Conservation (phyloP, 2,113 vertebrate species). For the Nestor notabilis region DNA sequence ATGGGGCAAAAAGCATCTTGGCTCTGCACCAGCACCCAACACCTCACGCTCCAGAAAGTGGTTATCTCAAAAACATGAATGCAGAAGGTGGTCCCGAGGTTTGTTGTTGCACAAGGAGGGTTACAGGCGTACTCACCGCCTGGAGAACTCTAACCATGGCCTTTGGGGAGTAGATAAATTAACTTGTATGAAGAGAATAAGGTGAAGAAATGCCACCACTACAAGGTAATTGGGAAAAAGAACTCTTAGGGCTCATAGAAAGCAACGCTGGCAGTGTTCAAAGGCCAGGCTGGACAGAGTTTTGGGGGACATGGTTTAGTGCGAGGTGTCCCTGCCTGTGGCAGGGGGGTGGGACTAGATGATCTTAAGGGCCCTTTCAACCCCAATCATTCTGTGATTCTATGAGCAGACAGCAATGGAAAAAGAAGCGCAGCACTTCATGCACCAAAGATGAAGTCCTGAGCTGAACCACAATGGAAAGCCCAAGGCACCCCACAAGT, state of each 20-base stretch:
- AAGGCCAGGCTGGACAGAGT: neutral
- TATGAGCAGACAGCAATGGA: neutral
- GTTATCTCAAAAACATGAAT: neutral
- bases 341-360: neutral
- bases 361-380: neutral
- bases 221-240: neutral
- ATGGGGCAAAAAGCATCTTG: neutral
- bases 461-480: neutral
- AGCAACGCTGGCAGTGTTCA: neutral
- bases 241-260: rapidly evolving
- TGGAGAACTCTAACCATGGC: neutral
- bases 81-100: neutral
- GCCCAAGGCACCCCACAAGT: neutral
- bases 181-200: neutral
- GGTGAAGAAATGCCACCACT: neutral
- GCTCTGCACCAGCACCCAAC: neutral
- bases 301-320: neutral
- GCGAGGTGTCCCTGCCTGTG: neutral
- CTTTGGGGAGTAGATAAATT: neutral
- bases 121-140: neutral
- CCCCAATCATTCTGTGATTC: neutral
- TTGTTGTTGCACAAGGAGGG: neutral
- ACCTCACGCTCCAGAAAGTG: neutral
- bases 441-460: rapidly evolving
- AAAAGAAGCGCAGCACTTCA: neutral